Conservation (phyloP, 1,140 invertebrate species). For the Pseudomyrmex pallidus region DNA sequence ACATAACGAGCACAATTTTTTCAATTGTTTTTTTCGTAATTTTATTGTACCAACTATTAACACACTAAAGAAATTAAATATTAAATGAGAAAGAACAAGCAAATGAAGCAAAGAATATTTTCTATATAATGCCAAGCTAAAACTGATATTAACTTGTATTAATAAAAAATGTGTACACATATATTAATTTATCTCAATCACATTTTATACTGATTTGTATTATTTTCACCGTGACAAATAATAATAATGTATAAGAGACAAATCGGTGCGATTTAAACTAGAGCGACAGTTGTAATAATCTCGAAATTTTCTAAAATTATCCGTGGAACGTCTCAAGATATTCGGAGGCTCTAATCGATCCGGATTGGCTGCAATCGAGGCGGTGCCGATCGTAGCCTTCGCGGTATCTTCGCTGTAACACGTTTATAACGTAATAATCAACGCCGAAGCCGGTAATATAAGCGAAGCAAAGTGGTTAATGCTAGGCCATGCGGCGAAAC, state of each 20-base stretch:
- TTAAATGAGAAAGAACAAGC: neutral
- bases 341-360: slow-evolving; percentile 47
- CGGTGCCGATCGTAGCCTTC: slow-evolving; percentile 20
- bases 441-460: slow-evolving; percentile 61
- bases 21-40: neutral
- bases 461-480: slow-evolving; percentile 73
- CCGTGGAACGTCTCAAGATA: slow-evolving; percentile 11
- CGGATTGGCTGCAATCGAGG: slow-evolving; percentile 63
- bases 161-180: neutral
- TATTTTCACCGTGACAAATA: neutral
- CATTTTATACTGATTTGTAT: neutral
- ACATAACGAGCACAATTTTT: neutral
- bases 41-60: neutral
- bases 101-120: too few species aligned
- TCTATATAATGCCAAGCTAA: neutral
- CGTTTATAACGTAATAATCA: slow-evolving; percentile 69
- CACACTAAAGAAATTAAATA: neutral
- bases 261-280: slow-evolving; percentile 50
- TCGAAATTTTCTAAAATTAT: neutral
- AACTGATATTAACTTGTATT: neutral
- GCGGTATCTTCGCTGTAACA: slow-evolving; percentile 42
- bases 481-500: slow-evolving; percentile 59
- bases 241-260: slow-evolving; percentile 4
- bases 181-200: neutral
- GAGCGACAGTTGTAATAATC: neutral